These are phyloP conservation scores for Melanotaenia pygmaea DNA, from an alignment of 2,797 vertebrate genomes.

Conservation along the genomic window DNA sequence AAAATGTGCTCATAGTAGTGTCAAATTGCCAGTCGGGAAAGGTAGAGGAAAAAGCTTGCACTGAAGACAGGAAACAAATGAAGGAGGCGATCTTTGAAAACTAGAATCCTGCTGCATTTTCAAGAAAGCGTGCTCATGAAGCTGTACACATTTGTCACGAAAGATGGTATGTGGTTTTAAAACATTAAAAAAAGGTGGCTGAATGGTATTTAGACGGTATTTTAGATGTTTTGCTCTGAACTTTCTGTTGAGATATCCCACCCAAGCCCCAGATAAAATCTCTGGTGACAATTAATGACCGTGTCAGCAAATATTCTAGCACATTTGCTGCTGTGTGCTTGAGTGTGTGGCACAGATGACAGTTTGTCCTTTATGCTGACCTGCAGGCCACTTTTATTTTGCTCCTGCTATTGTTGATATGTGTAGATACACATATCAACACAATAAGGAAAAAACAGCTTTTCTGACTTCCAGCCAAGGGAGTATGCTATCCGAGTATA, in stretches of 20 bases:
- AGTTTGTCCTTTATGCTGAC: neutral
- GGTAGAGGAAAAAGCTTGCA: neutral
- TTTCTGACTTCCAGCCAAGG: neutral
- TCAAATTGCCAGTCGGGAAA: neutral
- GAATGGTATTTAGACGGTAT: neutral
- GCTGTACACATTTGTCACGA: neutral
- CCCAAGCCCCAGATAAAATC: neutral
- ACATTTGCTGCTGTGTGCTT: neutral
- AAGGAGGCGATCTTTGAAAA: neutral
- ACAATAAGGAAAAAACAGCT: neutral
- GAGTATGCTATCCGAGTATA: neutral
- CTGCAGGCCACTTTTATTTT: neutral
- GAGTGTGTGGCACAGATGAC: neutral
- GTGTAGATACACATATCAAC: neutral
- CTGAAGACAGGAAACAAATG: neutral
- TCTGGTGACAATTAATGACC: neutral
- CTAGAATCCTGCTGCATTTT: neutral
- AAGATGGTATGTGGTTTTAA: neutral
- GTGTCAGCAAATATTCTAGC: neutral
- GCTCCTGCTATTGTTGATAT: neutral
- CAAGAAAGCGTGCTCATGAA: neutral
- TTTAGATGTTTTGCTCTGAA: neutral
- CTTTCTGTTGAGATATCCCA: neutral
- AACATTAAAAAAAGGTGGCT: neutral
- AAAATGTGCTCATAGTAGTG: neutral